phyloP scores from a whole-genome alignment of 2,888 invertebrate genomes.

The Pristionchus japonicus region DNA sequence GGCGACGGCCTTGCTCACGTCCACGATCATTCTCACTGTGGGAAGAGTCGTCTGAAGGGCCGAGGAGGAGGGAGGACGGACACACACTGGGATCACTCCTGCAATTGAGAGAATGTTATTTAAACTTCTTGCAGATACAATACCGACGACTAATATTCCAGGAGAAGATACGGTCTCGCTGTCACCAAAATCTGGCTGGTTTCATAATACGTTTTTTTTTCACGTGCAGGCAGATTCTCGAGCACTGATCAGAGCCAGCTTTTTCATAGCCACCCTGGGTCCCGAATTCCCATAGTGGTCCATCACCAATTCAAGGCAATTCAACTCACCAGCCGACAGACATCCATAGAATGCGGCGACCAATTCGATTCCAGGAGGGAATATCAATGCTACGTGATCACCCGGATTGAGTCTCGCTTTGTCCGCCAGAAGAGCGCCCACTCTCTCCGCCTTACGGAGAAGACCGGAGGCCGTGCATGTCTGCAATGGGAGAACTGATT shows the following conservation, averaged over 20 bases:
- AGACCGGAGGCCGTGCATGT: conserved; percentile 81
- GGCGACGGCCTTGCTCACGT: conserved; percentile 96
- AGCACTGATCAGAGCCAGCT: background rate
- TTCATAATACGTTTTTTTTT: too few relatives aligned
- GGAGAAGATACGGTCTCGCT: background rate
- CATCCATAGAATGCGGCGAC: conserved; percentile 99
- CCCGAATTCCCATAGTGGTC: background rate
- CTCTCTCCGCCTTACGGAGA: conserved; percentile 88
- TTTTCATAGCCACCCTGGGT: background rate
- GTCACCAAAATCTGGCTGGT: background rate
- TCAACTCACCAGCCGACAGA: conserved; percentile 85
- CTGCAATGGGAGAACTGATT: conserved; percentile 74
- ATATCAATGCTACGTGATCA: conserved; percentile 95
- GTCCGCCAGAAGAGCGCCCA: conserved; percentile 86
- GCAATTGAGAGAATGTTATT: conserved; percentile 29
- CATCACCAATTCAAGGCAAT: too few relatives aligned
- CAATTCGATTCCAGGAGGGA: conserved; percentile 95
- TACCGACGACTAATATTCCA: background rate
- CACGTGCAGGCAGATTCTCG: background rate
- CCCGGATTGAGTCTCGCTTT: conserved; percentile 92
- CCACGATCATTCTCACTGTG: conserved; percentile 95
- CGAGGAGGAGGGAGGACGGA: conserved; percentile 97
- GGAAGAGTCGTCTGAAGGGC: conserved; percentile 97
- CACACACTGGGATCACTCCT: conserved; percentile 95
- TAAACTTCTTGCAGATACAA: background rate